phyloP scores from a whole-genome alignment of 2,797 vertebrate species.

The Spondyliosoma cantharus region DNA sequence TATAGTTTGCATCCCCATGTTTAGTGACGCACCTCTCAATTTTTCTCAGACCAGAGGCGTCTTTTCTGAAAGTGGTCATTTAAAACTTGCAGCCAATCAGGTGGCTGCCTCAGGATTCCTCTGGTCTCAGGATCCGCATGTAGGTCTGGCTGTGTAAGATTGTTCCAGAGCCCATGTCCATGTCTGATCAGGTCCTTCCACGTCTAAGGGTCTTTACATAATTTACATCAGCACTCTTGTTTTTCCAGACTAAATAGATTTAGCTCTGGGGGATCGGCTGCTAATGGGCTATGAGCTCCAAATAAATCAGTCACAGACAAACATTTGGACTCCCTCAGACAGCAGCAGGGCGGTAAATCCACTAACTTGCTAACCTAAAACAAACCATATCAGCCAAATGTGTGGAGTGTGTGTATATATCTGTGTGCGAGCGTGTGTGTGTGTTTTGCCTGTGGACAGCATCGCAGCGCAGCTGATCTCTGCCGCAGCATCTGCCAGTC shows the following conservation, averaged over 20 bases:
- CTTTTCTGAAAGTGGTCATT: background rate
- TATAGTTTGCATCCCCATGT: no score
- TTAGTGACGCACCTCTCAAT: background rate
- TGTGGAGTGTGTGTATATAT: background rate
- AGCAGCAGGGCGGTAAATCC: slow-evolving; percentile 50
- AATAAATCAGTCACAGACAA: slow-evolving; percentile 41
- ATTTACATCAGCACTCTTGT: slow-evolving; percentile 17
- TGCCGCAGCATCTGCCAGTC: slow-evolving; percentile 45
- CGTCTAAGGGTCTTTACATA: slow-evolving; percentile 22
- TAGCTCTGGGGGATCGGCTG: slow-evolving; percentile 29
- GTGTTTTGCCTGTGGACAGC: slow-evolving; percentile 35
- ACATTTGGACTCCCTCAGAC: slow-evolving; percentile 20
- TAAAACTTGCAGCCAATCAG: background rate
- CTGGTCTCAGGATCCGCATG: background rate
- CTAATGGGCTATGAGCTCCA: slow-evolving; percentile 38
- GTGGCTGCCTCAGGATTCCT: background rate
- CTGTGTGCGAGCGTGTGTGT: slow-evolving; percentile 10
- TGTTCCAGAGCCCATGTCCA: slow-evolving; percentile 2
- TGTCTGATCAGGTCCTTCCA: slow-evolving; percentile 30
- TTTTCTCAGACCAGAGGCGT: background rate
- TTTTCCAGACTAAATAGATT: background rate
- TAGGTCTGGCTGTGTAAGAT: slow-evolving; percentile 30
- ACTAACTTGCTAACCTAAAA: slow-evolving; percentile 54
- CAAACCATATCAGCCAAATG: slow-evolving; percentile 33
- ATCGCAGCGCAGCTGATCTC: slow-evolving; percentile 49